These are phyloP conservation scores for Acipenser oxyrinchus DNA, from an alignment of 2,797 vertebrate genomes.

Conservation along the genomic window DNA sequence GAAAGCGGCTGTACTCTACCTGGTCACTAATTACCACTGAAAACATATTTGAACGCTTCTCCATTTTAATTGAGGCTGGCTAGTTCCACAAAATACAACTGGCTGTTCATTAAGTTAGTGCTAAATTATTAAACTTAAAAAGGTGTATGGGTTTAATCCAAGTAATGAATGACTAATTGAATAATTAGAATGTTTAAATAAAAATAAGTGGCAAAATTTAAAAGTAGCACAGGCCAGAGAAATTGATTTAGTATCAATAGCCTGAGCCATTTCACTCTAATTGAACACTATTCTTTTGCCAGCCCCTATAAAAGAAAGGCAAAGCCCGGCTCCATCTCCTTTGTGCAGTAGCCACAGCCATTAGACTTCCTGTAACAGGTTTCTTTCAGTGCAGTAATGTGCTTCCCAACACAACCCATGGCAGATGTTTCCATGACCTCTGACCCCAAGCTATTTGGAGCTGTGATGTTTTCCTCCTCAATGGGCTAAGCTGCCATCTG, in stretches of 20 bases:
- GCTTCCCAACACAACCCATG: constrained; percentile 26
- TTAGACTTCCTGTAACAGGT: constrained; percentile 62
- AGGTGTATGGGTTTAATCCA: too few relatives aligned
- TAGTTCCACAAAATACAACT: too few relatives aligned
- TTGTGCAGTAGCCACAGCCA: constrained; percentile 19
- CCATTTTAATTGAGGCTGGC: too few relatives aligned
- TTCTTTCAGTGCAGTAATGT: constrained; percentile 61
- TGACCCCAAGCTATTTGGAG: constrained; percentile 79
- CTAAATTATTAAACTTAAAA: too few relatives aligned
- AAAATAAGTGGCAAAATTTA: not conserved
- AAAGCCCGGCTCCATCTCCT: too few relatives aligned
- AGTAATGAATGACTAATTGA: too few relatives aligned
- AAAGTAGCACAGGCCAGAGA: not conserved
- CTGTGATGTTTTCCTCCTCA: constrained; percentile 56
- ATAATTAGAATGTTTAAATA: constrained; percentile 25
- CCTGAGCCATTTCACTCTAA: not conserved
- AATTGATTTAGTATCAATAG: not conserved
- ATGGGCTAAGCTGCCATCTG: constrained; percentile 76
- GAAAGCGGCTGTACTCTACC: constrained; percentile 36
- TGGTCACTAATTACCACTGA: too few relatives aligned
- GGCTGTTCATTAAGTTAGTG: too few relatives aligned
- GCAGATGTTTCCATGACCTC: constrained; percentile 87
- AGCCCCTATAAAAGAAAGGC: too few relatives aligned
- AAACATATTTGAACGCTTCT: too few relatives aligned
- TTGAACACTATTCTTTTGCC: not conserved